Conservation (phyloP, 2,888 invertebrate species). For the Drosophila bunnanda region DNA sequence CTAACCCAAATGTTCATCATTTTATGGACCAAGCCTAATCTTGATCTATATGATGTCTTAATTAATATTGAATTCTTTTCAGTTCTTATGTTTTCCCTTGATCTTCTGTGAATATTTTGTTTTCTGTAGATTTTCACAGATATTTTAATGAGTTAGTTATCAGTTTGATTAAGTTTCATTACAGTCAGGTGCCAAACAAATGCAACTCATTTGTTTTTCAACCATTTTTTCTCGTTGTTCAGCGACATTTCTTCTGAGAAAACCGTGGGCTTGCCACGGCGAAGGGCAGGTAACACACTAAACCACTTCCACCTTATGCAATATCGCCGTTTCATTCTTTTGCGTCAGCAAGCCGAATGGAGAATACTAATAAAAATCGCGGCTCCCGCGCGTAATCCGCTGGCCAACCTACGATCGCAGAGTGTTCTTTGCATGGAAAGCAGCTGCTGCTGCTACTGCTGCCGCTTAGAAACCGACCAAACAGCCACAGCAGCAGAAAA, state of each 20-base stretch:
- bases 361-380: conserved; percentile 52
- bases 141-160: neutral
- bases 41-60: conserved; percentile 32
- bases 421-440: conserved; percentile 65
- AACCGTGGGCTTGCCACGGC: conserved; percentile 12
- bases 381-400: conserved; percentile 61
- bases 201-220: neutral
- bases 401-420: conserved; percentile 61
- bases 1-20: conserved; percentile 16
- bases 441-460: conserved; percentile 35
- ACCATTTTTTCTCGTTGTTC: neutral
- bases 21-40: conserved; percentile 16
- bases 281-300: conserved; percentile 25
- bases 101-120: neutral
- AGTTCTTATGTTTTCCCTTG: neutral
- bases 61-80: conserved; percentile 7
- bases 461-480: conserved; percentile 67
- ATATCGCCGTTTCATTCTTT: conserved; percentile 58
- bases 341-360: conserved; percentile 72
- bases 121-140: no score
- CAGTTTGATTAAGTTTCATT: neutral
- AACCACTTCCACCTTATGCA: conserved; percentile 38
- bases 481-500: conserved; percentile 16
- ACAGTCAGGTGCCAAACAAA: conserved; percentile 6
- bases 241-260: conserved; percentile 5